Base-by-base conservation (phyloP, 64 coral and sea anemone genomes). In the Anthopleura sola region DNA sequence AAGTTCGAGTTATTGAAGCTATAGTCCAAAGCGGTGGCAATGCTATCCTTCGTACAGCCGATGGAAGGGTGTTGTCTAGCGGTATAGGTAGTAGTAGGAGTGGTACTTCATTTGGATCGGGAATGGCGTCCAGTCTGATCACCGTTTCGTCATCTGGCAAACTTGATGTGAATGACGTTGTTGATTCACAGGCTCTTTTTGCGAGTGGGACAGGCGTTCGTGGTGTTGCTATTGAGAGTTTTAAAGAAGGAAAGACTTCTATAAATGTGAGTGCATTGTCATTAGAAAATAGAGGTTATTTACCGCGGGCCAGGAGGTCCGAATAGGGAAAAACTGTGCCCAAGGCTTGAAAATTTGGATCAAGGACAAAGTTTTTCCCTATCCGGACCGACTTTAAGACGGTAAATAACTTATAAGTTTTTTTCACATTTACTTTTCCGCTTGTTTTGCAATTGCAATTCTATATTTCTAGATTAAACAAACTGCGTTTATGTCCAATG, bases 21-120 rank as follows among this genome's bases (percentile, higher is more conserved):
- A 90, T 96, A 38, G 87, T 96, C 47, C 84, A 76, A 17, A 96
- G 94, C 36, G 94, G 94, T 5, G 94, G 94, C 10, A 92, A 96
- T 55, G 90, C 87, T 12, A 90, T 96, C 31, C 62, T 96, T 19
- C 86, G 94, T 39, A 96, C 91, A 55, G 78, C 83, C 23, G 90
- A 84, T 24, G 90, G 90, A 6, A 91, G 55, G 82, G 82, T 83
- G 26, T 58, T 83, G 50, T 34, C 82, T 4, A 83, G 82, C 34
- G 82, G 82, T 14, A 83, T 83, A 11, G 82, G 82, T 56, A 60
- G 50, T 60, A 51, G 50, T 38, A 60, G 82, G 18, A 34, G 82
- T 36, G 82, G 82, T 21, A 83, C 47, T 7, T 83, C 82, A 19
- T 83, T 83, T 60, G 82, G 82, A 20, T 1, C 82, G 6, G 82